These are phyloP conservation scores for Ochotona princeps DNA, from an alignment of 2,113 vertebrate genomes.

Conservation along the genomic window DNA sequence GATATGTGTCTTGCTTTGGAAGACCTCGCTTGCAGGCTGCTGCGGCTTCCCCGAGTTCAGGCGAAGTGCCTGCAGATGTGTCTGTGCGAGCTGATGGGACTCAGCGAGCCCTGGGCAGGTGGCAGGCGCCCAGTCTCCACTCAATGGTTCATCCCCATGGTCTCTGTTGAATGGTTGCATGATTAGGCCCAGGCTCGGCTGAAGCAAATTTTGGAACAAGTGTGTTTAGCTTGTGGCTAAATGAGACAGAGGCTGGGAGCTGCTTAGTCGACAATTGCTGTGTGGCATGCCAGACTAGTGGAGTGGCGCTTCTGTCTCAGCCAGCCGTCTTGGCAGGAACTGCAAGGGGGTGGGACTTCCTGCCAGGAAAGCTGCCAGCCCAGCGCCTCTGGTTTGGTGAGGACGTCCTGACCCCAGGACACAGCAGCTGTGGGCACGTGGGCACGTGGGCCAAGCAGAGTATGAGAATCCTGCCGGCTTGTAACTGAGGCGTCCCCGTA, in stretches of 20 bases:
- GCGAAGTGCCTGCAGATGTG: fast-evolving
- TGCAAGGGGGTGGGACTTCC: background rate
- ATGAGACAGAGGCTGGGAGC: background rate
- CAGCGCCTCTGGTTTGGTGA: too few relatives aligned
- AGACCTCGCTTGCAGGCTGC: background rate
- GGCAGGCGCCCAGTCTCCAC: fast-evolving
- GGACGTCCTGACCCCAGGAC: too few relatives aligned
- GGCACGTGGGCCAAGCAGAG: background rate
- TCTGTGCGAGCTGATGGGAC: fast-evolving
- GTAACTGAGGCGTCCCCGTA: background rate
- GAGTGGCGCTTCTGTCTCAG: background rate
- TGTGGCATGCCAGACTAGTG: fast-evolving
- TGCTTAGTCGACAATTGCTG: background rate
- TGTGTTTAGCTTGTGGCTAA: background rate
- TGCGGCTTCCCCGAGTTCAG: fast-evolving
- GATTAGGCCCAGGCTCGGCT: background rate
- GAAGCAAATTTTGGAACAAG: background rate
- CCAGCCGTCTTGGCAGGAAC: background rate
- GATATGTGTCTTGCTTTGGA: background rate
- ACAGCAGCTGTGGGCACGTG: too few relatives aligned
- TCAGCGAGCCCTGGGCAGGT: fast-evolving
- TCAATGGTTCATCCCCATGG: fast-evolving
- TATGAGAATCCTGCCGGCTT: background rate
- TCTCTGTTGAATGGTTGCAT: fast-evolving
- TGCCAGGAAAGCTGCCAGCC: fast-evolving